These are phyloP conservation scores for Drosophila nr. perissopoda DNA, from an alignment of 2,888 invertebrate species.

Conservation along the genomic window DNA sequence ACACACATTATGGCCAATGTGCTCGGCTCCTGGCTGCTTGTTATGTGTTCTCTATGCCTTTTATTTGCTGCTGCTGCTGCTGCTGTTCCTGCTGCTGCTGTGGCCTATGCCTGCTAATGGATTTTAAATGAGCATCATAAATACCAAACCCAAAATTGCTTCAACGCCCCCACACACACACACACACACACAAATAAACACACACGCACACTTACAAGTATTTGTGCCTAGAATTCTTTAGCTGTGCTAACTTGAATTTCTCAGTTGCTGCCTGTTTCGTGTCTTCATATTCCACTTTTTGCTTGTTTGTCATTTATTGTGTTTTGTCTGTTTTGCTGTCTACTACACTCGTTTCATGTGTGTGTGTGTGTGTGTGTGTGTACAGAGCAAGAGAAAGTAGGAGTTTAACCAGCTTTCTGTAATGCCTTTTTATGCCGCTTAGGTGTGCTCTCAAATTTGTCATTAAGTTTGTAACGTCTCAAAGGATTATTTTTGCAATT, in stretches of 20 bases:
- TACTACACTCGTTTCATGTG: conserved; percentile 10
- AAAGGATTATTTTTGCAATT: conserved; percentile 24
- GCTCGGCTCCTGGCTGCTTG: conserved; percentile 6
- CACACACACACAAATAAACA: not conserved
- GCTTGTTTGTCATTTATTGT: conserved; percentile 68
- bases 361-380: not conserved
- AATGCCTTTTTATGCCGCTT: conserved; percentile 48
- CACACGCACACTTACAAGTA: not conserved
- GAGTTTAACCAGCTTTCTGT: conserved; percentile 39
- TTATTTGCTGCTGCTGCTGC: conserved; percentile 50
- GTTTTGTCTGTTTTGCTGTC: conserved; percentile 27
- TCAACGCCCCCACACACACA: conserved; percentile 39
- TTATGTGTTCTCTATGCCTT: conserved; percentile 29
- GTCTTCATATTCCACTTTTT: conserved; percentile 55
- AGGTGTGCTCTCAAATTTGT: conserved; percentile 48
- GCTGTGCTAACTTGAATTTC: conserved; percentile 32
- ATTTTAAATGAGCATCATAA: conserved; percentile 85
- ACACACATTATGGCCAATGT: conserved; percentile 42
- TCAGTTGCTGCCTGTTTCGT: conserved; percentile 27
- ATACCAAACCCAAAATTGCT: conserved; percentile 80
- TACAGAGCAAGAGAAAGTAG: not conserved
- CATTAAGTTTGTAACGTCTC: conserved; percentile 44
- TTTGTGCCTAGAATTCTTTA: conserved; percentile 10
- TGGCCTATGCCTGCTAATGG: conserved; percentile 80
- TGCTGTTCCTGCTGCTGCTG: conserved; percentile 28